Base-by-base conservation (phyloP, 2,113 vertebrate species). In the Lampris incognitus region DNA sequence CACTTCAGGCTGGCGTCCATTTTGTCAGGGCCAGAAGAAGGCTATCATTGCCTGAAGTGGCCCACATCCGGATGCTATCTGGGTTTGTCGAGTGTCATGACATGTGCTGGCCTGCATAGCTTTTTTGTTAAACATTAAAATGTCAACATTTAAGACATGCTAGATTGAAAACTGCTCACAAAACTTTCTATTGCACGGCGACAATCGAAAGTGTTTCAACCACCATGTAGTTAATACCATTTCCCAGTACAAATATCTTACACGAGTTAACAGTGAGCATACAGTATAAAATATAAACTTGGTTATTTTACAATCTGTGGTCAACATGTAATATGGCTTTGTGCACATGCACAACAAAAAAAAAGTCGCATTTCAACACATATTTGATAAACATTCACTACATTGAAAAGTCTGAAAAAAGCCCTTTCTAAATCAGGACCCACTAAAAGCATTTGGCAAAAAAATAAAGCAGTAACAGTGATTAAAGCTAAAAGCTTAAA, bases 321-420 rank as follows among this genome's bases (percentile, higher is more conserved):
- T 40, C 58, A 60, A 9, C 38, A 41, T 60, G 38, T 41, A 60
- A 13, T 38, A 60, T 41, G 39, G 38, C 58, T 42, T 39, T 11
- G 10, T 60, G 8, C 58, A 54, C 51, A 39, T 24, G 24, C 24
- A 59, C 11, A 60, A 41, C 44, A 60, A 60, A 24, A 24, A 24
- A 24, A 24, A 24, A 24, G 0, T 24, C 24, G 24, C 24, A 40
- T 60, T 60, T 38, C 38, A 60, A 10, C 38, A 41, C 6, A 7
- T 5, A 5, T 60, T 11, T 9, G 8, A 59, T 9, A 11, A 37
- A 50, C 44, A 42, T 40, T 66, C 58, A 8, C 7, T 59, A 40
- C 9, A 66, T 6, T 54, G 51, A 74, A 13, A 40, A 71, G 61
- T 52, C 62, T 74, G 50, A 63, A 49, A 44, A 57, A 70, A 60